Evolutionary conservation across 2,113 vertebrate species (phyloP).

Genomic region (Rallus limicola): DNA sequence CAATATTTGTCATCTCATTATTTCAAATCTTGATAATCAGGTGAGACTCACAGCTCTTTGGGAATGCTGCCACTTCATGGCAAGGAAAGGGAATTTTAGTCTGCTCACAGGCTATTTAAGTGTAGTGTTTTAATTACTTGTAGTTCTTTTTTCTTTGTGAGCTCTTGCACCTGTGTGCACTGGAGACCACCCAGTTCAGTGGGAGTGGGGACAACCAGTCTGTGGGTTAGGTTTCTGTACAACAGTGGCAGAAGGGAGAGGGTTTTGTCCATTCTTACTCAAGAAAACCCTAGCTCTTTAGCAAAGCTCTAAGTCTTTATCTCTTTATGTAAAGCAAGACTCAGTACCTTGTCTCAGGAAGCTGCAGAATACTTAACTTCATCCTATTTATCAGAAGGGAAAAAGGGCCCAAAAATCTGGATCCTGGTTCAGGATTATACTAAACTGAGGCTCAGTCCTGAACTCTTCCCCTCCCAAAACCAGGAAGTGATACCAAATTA

Average conservation of each 20-base stretch:
- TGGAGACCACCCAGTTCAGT: background rate
- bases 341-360: background rate
- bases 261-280: background rate
- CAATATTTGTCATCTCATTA: slow-evolving; percentile 8
- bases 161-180: background rate
- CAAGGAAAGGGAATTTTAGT: background rate
- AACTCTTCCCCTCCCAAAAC: background rate
- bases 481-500: background rate
- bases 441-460: slow-evolving; percentile 5
- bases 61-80: background rate
- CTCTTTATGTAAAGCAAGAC: background rate
- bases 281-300: background rate
- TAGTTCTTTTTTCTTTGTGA: background rate
- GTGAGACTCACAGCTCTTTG: background rate
- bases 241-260: background rate
- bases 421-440: background rate
- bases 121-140: background rate
- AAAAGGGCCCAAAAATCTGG: background rate
- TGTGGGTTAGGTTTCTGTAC: background rate
- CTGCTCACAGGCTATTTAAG: background rate
- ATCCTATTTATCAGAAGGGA: background rate
- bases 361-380: background rate
- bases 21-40: background rate
- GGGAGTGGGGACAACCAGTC: background rate
- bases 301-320: background rate